A percentile compares a stretch with the other conserved stretches of the same genome.
Evolutionary conservation across 1,140 invertebrate genomes (phyloP).

Genomic region (Heliconius nattereri): DNA sequence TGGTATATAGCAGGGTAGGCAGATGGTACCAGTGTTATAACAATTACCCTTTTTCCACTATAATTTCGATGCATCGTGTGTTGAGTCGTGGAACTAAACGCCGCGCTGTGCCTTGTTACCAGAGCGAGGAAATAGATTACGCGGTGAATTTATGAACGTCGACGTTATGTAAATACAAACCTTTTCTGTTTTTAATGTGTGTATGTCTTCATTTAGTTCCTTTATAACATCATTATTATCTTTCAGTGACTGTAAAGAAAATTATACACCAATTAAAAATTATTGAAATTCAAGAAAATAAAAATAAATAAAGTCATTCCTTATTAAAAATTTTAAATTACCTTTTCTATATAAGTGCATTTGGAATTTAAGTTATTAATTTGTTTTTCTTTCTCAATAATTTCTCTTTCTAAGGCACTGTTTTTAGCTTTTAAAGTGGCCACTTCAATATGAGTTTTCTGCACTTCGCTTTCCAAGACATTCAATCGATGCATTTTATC

Average conservation of each 20-base stretch:
- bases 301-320: too few relatives aligned
- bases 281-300: background rate
- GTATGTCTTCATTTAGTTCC: slow-evolving; percentile 66
- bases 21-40: too few relatives aligned
- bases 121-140: too few relatives aligned
- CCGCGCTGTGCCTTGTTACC: too few relatives aligned
- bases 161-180: slow-evolving; percentile 39
- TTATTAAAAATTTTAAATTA: slow-evolving; percentile 39
- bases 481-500: slow-evolving; percentile 82
- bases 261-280: background rate
- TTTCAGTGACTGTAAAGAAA: slow-evolving; percentile 66
- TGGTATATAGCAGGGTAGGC: too few relatives aligned
- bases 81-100: too few relatives aligned
- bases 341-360: slow-evolving; percentile 70
- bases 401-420: slow-evolving; percentile 81
- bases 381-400: slow-evolving; percentile 65
- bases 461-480: slow-evolving; percentile 83
- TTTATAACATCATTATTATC: slow-evolving; percentile 69
- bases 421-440: slow-evolving; percentile 83
- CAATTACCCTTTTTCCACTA: too few relatives aligned
- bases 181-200: slow-evolving; percentile 72
- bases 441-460: slow-evolving; percentile 82
- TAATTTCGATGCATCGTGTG: too few relatives aligned
- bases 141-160: too few relatives aligned
- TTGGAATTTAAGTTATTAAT: slow-evolving; percentile 55